These are phyloP conservation scores for Tetragonisca angustula DNA, from an alignment of 2,888 invertebrate genomes.

Conservation along the genomic window DNA sequence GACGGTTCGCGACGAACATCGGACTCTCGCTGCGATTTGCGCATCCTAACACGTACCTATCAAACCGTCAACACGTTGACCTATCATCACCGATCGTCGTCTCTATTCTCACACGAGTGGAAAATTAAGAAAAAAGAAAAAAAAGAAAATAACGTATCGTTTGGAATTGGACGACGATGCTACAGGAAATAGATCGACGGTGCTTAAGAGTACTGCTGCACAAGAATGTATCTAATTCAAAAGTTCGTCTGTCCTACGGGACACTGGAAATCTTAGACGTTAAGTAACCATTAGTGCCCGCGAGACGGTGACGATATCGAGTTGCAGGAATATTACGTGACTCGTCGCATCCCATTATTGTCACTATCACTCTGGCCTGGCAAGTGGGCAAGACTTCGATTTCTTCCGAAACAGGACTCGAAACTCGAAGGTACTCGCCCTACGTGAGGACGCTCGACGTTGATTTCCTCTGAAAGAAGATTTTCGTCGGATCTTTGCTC, in stretches of 20 bases:
- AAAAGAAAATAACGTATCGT: neutral
- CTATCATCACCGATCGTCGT: too few species aligned
- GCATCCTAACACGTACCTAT: neutral
- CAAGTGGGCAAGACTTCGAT: constrained; percentile 52
- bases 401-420: constrained; percentile 23
- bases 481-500: too few species aligned
- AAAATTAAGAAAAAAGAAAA: neutral
- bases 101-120: neutral
- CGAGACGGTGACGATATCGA: constrained; percentile 64
- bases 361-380: constrained; percentile 55
- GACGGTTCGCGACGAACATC: neutral
- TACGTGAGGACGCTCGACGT: too few species aligned
- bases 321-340: constrained; percentile 70
- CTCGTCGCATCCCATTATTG: constrained; percentile 65
- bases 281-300: constrained; percentile 73
- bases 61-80: neutral
- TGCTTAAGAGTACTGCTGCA: neutral
- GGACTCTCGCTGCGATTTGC: neutral
- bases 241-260: constrained; percentile 55
- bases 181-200: neutral
- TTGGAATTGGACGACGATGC: neutral
- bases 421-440: too few species aligned
- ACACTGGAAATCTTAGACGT: constrained; percentile 65
- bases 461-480: too few species aligned
- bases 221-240: constrained; percentile 54